Percentiles rank a stretch among this genome's conserved stretches.
These are phyloP conservation scores for Serranus cabrilla DNA, from an alignment of 2,797 vertebrate species.

Conservation along the genomic window DNA sequence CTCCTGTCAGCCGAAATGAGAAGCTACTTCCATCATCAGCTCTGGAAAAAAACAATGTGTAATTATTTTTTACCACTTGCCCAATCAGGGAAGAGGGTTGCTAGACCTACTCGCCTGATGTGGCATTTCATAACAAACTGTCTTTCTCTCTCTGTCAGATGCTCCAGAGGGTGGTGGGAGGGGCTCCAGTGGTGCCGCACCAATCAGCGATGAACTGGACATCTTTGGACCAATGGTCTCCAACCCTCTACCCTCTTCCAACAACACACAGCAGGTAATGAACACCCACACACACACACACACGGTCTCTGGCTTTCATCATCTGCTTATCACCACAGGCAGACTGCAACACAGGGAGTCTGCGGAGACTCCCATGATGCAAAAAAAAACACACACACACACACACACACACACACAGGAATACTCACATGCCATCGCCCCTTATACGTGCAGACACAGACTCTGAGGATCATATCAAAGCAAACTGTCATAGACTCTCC, in stretches of 20 bases:
- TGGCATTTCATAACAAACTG: too few species aligned
- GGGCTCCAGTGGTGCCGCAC: slow-evolving; percentile 71
- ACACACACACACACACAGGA: slow-evolving; percentile 29
- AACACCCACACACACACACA: slow-evolving; percentile 27
- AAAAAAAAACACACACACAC: slow-evolving; percentile 22
- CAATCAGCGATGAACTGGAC: slow-evolving; percentile 92
- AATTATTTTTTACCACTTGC: too few species aligned
- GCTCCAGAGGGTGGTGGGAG: slow-evolving; percentile 85
- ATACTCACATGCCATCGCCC: slow-evolving; percentile 6
- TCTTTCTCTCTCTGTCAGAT: slow-evolving; percentile 81
- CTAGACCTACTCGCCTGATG: too few species aligned
- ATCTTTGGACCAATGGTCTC: slow-evolving; percentile 99
- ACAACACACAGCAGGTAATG: slow-evolving; percentile 79
- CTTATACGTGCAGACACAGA: slow-evolving; percentile 34
- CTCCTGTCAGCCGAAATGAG: too few species aligned
- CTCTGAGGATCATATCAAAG: slow-evolving; percentile 62
- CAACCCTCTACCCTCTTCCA: slow-evolving; percentile 92
- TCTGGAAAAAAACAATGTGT: too few species aligned
- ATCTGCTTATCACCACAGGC: slow-evolving; percentile 69
- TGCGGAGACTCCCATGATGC: slow-evolving; percentile 34
- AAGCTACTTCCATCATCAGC: too few species aligned
- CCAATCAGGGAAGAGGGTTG: too few species aligned
- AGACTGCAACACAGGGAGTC: slow-evolving; percentile 54
- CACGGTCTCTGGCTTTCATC: slow-evolving; percentile 57
- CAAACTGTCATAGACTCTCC: slow-evolving; percentile 31